These are phyloP conservation scores for Drusus annulatus DNA, from an alignment of 1,140 invertebrate genomes.

Conservation along the genomic window DNA sequence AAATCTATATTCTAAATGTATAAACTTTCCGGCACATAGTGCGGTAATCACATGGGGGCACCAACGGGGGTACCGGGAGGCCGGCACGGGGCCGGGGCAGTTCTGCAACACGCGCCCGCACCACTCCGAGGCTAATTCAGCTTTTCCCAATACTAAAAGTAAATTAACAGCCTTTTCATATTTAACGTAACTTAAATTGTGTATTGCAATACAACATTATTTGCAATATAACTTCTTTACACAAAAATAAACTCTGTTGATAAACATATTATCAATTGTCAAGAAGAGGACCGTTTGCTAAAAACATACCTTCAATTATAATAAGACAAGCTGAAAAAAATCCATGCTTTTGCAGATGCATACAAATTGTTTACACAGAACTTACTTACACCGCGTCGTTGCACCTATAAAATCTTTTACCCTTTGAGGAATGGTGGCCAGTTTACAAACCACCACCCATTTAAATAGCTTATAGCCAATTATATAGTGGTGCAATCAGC, in stretches of 20 bases:
- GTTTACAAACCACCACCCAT: too few relatives aligned
- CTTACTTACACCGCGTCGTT: too few relatives aligned
- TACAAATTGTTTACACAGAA: too few relatives aligned
- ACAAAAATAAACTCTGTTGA: conserved; percentile 52
- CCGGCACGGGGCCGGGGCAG: too few relatives aligned
- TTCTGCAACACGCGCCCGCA: conserved; percentile 33
- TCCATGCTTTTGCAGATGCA: too few relatives aligned
- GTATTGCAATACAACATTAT: conserved; percentile 50
- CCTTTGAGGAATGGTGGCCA: too few relatives aligned
- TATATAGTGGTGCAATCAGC: too few relatives aligned
- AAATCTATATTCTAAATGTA: conserved; percentile 57
- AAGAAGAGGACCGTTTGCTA: conserved; percentile 27
- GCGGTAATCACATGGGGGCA: conserved; percentile 51
- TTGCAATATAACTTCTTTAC: conserved; percentile 46
- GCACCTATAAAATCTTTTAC: too few relatives aligned
- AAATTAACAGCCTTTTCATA: conserved; percentile 54
- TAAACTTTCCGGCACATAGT: conserved; percentile 48
- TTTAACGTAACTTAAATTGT: conserved; percentile 49
- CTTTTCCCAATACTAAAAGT: conserved; percentile 48
- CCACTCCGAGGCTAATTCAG: conserved; percentile 32
- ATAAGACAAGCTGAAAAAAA: too few relatives aligned
- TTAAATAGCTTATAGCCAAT: too few relatives aligned
- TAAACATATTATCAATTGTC: conserved; percentile 43
- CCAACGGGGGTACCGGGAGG: neutral
- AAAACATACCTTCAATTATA: conserved; percentile 10